Evolutionary conservation across 2,888 invertebrate species (phyloP), one percentile per base, ranked within the genome.

Genomic region (Metalampra italica): DNA sequence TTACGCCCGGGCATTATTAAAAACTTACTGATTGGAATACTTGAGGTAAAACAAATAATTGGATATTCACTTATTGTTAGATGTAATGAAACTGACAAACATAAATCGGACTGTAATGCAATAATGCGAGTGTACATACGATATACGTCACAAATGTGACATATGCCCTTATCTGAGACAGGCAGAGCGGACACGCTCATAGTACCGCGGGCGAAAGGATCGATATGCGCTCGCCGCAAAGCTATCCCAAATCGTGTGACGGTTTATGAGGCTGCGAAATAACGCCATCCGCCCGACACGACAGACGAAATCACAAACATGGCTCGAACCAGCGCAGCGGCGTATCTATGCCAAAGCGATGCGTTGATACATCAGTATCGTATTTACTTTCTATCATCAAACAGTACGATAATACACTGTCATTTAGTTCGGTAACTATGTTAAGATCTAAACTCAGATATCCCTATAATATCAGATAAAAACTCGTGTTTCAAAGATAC

Each of bases 101-200:
- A 5, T 22, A 22, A 22, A 22, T 2, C 22, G 22, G 5, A 22
- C 22, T 22, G 22, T 22, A 22, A 5, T 5, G 22, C 5, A 22
- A 22, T 22, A 22, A 22, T 5, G 22, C 9, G 22, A 36, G 36
- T 50, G 51, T 54, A n/a, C n/a, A n/a, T n/a, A n/a, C n/a, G n/a
- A n/a, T n/a, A n/a, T n/a, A 52, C 49, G 54, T 54, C 60, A 62
- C 64, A 71, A 71, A 66, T 52, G 59, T 65, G 63, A 64, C 68
- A 66, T 66, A 55, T 62, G 58, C 61, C 61, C 62, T 68, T 72
- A 75, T 73, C 70, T 64, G 66, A 66, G 66, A 66, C 64, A 66
- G 36, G 36, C 32, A 36, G 61, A 60, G 60, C 68, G 72, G 66
- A 61, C 66, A 57, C 58, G 63, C 53, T 60, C 62, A 60, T 69